Evolutionary conservation across 2,888 invertebrate species (phyloP).

Genomic region (Thysanoteuthis rhombus): DNA sequence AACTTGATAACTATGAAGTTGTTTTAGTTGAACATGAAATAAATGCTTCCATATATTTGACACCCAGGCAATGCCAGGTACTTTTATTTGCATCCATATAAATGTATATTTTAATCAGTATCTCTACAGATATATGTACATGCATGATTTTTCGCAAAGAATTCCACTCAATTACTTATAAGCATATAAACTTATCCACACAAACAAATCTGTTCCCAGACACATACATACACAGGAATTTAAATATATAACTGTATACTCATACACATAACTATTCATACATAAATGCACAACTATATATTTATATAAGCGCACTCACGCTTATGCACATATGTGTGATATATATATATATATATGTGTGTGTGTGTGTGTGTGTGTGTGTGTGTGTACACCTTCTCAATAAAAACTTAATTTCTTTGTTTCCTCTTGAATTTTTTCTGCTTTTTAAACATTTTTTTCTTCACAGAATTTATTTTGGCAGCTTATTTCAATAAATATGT

Average conservation of each 20-base stretch:
- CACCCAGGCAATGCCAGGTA: too few relatives aligned
- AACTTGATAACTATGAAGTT: too few relatives aligned
- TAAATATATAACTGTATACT: too few relatives aligned
- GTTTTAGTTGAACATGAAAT: too few relatives aligned
- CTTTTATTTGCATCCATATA: too few relatives aligned
- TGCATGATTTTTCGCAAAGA: background rate
- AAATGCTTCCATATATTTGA: too few relatives aligned
- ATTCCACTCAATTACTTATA: background rate
- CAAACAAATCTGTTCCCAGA: background rate
- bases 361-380: background rate
- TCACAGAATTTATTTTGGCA: background rate
- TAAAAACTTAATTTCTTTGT: background rate
- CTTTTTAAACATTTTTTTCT: background rate
- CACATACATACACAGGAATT: background rate
- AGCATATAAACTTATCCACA: background rate
- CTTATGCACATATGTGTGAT: too few relatives aligned
- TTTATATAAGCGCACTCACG: background rate
- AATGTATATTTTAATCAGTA: background rate
- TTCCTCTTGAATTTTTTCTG: background rate
- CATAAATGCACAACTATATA: too few relatives aligned
- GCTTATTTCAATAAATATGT: background rate
- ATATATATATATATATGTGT: too few relatives aligned
- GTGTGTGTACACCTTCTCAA: background rate
- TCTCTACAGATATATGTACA: background rate
- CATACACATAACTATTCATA: background rate